phyloP scores from a whole-genome alignment of 2,888 invertebrate species.

The Lasioglossum morio region DNA sequence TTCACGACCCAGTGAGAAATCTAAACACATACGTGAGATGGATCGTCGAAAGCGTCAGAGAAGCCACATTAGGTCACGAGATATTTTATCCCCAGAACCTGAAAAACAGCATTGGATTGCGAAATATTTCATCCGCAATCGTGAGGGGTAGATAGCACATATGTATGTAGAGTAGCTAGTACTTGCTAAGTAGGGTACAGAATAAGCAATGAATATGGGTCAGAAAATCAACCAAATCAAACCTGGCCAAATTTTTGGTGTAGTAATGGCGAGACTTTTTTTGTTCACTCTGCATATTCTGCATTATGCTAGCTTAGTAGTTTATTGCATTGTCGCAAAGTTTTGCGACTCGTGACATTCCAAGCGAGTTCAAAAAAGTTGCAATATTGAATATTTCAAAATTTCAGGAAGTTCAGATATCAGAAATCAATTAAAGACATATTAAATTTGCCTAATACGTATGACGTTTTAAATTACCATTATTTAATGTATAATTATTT shows the following conservation, averaged over 20 bases:
- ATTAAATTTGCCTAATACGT: too few relatives aligned
- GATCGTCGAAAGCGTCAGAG: slow-evolving; percentile 6
- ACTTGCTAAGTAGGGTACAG: slow-evolving; percentile 3
- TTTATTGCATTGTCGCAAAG: not conserved
- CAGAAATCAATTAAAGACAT: not conserved
- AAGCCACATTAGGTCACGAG: slow-evolving; percentile 8
- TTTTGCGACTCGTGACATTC: not conserved
- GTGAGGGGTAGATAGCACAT: slow-evolving; percentile 2
- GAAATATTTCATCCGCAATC: slow-evolving; percentile 9
- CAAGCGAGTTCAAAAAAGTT: not conserved
- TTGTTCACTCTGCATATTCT: not conserved
- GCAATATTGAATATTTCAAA: too few relatives aligned
- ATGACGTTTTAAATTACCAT: too few relatives aligned
- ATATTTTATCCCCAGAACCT: not conserved
- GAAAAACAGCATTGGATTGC: slow-evolving; percentile 12
- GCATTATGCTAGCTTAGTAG: not conserved
- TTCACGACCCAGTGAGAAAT: not conserved
- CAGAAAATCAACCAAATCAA: not conserved
- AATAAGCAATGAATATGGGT: slow-evolving; percentile 4
- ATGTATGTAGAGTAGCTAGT: not conserved
- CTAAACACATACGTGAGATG: slow-evolving; percentile 9
- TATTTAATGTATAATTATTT: too few relatives aligned
- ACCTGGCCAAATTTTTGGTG: not conserved
- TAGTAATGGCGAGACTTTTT: not conserved
- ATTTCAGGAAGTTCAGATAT: too few relatives aligned